phyloP scores from a whole-genome alignment of 1,140 invertebrate species.

The Platorchestia sp. region DNA sequence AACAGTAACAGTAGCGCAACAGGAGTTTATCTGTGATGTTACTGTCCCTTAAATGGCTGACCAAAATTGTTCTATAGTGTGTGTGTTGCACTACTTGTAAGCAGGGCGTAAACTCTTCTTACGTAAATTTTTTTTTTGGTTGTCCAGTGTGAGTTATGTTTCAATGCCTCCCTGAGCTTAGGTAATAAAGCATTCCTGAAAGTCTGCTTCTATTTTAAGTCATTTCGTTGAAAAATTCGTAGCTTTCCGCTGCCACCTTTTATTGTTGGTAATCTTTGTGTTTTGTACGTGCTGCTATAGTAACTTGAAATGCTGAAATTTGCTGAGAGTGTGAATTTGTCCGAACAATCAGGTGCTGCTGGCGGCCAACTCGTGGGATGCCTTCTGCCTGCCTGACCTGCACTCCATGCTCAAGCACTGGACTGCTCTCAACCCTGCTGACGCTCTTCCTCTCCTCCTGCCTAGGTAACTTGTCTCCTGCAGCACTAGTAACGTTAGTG shows the following conservation, averaged over 20 bases:
- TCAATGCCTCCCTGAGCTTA: background rate
- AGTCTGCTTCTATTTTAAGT: too few species aligned
- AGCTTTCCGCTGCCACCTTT: background rate
- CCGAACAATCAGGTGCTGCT: slow-evolving; percentile 78
- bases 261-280: background rate
- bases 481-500: background rate
- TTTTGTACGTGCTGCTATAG: background rate
- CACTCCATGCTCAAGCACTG: slow-evolving; percentile 87
- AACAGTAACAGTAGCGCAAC: background rate
- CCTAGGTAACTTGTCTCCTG: slow-evolving; percentile 79
- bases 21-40: background rate
- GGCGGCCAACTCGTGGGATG: slow-evolving; percentile 91
- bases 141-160: too few species aligned
- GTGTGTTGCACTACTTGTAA: background rate
- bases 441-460: slow-evolving; percentile 90
- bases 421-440: slow-evolving; percentile 84
- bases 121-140: too few species aligned
- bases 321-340: background rate
- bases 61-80: too few species aligned
- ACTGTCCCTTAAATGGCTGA: background rate
- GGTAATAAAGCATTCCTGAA: background rate
- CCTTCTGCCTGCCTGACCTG: slow-evolving; percentile 86
- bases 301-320: background rate
- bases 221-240: too few species aligned
- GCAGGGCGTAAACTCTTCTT: too few species aligned